Conservation (phyloP, 1,140 invertebrate genomes). For the Tetragnatha versicolor region DNA sequence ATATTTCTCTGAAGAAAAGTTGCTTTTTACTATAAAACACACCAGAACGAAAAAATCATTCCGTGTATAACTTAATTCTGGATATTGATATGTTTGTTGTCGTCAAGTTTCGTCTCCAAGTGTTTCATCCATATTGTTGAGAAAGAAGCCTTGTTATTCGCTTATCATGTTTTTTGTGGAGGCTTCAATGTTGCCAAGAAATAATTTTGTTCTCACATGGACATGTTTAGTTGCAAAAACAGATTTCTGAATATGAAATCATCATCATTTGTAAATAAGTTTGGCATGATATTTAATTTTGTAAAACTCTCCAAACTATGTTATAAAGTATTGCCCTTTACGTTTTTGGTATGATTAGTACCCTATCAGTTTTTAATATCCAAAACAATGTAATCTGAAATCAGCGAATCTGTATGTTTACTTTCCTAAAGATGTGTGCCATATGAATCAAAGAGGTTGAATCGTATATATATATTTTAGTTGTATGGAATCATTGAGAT, state of each 20-base stretch:
- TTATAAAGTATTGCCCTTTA: constrained; percentile 17
- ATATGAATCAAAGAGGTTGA: not conserved
- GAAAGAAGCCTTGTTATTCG: constrained; percentile 24
- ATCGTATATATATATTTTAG: too few species aligned
- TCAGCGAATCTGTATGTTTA: not conserved
- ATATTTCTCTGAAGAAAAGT: constrained; percentile 16
- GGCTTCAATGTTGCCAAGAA: constrained; percentile 42
- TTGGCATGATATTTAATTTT: constrained; percentile 39
- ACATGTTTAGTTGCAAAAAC: too few species aligned
- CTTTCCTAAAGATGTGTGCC: not conserved
- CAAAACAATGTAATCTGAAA: not conserved
- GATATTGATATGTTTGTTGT: constrained; percentile 44
- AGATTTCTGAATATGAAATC: constrained; percentile 35
- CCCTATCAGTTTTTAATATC: too few species aligned
- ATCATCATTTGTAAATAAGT: constrained; percentile 47
- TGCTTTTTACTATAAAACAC: constrained; percentile 27
- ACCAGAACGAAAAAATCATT: constrained; percentile 52
- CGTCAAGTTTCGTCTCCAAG: constrained; percentile 37
- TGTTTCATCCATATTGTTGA: constrained; percentile 17
- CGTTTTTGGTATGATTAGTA: too few species aligned
- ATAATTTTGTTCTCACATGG: not conserved
- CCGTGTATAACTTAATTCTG: constrained; percentile 54
- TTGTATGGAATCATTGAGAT: not conserved
- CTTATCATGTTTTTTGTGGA: constrained; percentile 20
- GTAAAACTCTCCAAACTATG: constrained; percentile 16